Percentiles rank a stretch among this genome's conserved stretches.
phyloP scores from a whole-genome alignment of 2,797 vertebrate genomes.

The Caiman crocodilus region DNA sequence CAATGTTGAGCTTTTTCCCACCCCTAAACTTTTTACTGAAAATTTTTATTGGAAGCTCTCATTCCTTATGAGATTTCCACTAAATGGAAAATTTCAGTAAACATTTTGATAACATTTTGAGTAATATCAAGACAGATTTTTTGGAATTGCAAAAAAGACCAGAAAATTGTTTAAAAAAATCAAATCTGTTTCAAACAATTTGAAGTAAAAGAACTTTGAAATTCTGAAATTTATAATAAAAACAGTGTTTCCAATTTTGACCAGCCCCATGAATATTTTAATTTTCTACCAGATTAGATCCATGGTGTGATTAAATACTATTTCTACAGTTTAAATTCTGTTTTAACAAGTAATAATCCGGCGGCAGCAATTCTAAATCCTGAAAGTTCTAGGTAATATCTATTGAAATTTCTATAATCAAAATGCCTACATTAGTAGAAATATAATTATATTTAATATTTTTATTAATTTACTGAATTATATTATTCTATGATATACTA shows the following conservation, averaged over 20 bases:
- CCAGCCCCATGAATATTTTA: background rate
- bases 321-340: background rate
- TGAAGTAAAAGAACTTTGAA: background rate
- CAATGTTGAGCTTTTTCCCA: background rate
- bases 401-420: background rate
- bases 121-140: background rate
- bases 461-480: background rate
- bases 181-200: background rate
- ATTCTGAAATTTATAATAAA: background rate
- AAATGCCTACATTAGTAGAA: background rate
- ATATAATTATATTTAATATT: background rate
- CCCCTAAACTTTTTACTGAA: background rate
- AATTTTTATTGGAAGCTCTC: background rate
- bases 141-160: background rate
- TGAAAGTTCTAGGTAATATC: too few species aligned
- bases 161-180: background rate
- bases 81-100: background rate
- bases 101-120: background rate
- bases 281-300: background rate
- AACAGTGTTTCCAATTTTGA: background rate
- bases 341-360: background rate
- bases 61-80: background rate
- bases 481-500: background rate
- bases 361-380: too few species aligned
- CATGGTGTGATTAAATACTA: background rate